Evolutionary conservation across 2,888 invertebrate genomes (phyloP).

Genomic region (Drosophila prostipennis): DNA sequence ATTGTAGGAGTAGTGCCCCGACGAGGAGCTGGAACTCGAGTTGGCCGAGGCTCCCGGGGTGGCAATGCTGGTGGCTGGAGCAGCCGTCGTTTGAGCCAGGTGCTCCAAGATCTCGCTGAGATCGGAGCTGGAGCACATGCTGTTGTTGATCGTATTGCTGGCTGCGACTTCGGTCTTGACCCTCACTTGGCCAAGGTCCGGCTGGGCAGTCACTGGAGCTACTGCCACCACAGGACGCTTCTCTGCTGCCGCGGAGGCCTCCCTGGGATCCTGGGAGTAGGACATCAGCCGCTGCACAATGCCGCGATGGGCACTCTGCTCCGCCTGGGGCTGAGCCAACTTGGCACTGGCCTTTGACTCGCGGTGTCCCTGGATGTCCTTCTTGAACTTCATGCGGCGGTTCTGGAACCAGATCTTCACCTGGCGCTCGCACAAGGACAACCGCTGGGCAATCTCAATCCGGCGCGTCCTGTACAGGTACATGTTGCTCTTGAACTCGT

Average conservation of each 20-base stretch:
- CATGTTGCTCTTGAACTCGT: conserved; percentile 97
- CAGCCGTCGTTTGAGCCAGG: conserved; percentile 53
- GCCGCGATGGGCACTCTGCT: conserved; percentile 74
- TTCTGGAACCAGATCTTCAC: conserved; percentile 95
- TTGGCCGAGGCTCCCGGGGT: conserved; percentile 7
- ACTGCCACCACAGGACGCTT: conserved; percentile 40
- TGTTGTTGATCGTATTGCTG: background rate
- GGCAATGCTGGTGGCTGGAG: conserved; percentile 24
- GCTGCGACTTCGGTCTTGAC: conserved; percentile 23
- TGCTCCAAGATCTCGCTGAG: conserved; percentile 67
- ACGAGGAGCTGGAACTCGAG: conserved; percentile 3
- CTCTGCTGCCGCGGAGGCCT: conserved; percentile 18
- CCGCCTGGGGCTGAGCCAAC: conserved; percentile 55
- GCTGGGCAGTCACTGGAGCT: conserved; percentile 7
- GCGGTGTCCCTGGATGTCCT: conserved; percentile 68
- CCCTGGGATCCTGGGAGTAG: conserved; percentile 72
- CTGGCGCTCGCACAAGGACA: conserved; percentile 94
- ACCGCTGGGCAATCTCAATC: conserved; percentile 97
- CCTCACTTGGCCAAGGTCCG: conserved; percentile 30
- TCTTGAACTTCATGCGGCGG: conserved; percentile 91
- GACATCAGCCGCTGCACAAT: conserved; percentile 78
- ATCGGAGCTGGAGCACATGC: conserved; percentile 47
- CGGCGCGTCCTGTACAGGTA: conserved; percentile 96
- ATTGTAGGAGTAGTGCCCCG: conserved; percentile 66
- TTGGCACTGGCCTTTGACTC: conserved; percentile 63